Percentiles rank a stretch among this genome's conserved stretches.
phyloP scores from a whole-genome alignment of 2,797 vertebrate genomes.

The Oreochromis grahami region DNA sequence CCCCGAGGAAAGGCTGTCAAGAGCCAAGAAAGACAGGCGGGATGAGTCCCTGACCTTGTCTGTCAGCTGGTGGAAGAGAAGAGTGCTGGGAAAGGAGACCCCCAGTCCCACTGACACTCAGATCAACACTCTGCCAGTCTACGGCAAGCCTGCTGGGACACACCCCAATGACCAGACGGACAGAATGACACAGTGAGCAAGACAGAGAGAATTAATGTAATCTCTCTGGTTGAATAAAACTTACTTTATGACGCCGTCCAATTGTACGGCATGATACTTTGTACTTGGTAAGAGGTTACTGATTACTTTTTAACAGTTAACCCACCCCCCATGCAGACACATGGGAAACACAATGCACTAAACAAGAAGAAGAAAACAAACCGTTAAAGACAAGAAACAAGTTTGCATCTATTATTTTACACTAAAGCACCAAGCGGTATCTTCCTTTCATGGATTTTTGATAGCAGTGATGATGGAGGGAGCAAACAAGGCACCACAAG shows the following conservation, averaged over 20 bases:
- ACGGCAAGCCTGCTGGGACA: constrained; percentile 57
- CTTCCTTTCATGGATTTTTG: not conserved
- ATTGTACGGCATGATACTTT: not conserved
- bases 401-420: not conserved
- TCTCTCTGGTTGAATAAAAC: not conserved
- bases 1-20: constrained; percentile 78
- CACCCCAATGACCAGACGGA: constrained; percentile 13
- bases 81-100: constrained; percentile 56
- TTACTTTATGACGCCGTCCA: not conserved
- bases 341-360: not conserved
- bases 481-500: constrained; percentile 21
- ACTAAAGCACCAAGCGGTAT: not conserved
- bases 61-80: constrained; percentile 69
- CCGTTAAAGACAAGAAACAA: not conserved
- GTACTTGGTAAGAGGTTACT: not conserved
- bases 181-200: constrained; percentile 12
- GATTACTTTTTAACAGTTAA: not conserved
- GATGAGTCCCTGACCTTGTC: constrained; percentile 78
- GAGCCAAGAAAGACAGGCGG: constrained; percentile 62
- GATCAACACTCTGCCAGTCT: constrained; percentile 70
- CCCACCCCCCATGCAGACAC: not conserved
- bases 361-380: not conserved
- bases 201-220: not conserved
- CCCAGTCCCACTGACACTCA: constrained; percentile 60
- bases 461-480: not conserved